Percentiles rank a stretch among this genome's conserved stretches.
Evolutionary conservation across 2,888 invertebrate species (phyloP).

Genomic region (Exephanes ischioxanthus): DNA sequence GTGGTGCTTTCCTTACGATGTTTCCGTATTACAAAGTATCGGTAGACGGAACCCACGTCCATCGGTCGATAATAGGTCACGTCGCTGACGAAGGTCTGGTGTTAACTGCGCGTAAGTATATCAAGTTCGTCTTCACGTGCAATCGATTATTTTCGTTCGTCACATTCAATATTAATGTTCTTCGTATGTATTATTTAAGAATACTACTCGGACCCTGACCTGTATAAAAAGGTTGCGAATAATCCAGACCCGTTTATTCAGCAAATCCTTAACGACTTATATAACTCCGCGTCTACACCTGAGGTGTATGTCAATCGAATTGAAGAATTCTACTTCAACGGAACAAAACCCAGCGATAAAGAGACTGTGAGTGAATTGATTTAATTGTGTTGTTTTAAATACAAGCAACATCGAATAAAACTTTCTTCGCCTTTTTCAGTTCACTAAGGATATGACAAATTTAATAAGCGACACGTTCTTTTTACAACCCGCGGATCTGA

Average conservation of each 20-base stretch:
- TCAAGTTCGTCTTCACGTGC: neutral
- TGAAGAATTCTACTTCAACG: neutral
- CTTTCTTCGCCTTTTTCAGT: neutral
- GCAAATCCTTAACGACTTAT: neutral
- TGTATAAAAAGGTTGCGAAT: conserved; percentile 27
- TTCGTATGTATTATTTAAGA: conserved; percentile 11
- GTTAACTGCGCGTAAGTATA: conserved; percentile 43
- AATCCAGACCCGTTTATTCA: conserved; percentile 37
- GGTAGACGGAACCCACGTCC: conserved; percentile 18
- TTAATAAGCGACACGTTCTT: neutral
- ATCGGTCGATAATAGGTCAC: conserved; percentile 64
- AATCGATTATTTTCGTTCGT: neutral
- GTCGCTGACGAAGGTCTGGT: conserved; percentile 68
- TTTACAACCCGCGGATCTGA: neutral
- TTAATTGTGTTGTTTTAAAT: neutral
- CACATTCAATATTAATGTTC: neutral
- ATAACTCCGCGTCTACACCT: too few relatives aligned
- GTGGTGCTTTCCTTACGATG: conserved; percentile 64
- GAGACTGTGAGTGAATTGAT: neutral
- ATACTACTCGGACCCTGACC: conserved; percentile 41
- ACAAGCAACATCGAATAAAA: neutral
- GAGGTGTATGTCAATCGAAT: neutral
- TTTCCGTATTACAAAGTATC: conserved; percentile 23
- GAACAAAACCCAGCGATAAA: neutral
- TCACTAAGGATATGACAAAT: neutral